Evolutionary conservation across 1,140 invertebrate genomes (phyloP).

Genomic region (Eubasilissa regina): DNA sequence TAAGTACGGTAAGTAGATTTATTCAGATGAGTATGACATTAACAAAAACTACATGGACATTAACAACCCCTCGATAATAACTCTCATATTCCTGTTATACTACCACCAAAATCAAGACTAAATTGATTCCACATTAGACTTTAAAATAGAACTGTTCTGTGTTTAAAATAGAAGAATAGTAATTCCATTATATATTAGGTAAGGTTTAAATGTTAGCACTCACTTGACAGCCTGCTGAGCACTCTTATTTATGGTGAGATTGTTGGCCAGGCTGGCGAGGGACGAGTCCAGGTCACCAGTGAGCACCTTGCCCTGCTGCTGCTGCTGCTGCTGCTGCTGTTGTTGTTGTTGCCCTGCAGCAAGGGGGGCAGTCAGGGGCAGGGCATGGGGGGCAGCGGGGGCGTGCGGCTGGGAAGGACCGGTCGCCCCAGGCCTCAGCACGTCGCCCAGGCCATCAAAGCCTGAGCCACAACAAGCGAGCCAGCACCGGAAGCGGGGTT

Average conservation of each 20-base stretch:
- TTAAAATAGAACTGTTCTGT: too few relatives aligned
- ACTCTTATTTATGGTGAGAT: slow-evolving; percentile 91
- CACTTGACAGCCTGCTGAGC: slow-evolving; percentile 67
- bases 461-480: slow-evolving; percentile 65
- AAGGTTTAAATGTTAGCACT: slow-evolving; percentile 8
- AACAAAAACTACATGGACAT: too few relatives aligned
- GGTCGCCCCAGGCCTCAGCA: slow-evolving; percentile 75
- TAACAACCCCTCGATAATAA: too few relatives aligned
- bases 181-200: too few relatives aligned
- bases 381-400: slow-evolving; percentile 63
- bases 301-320: slow-evolving; percentile 80
- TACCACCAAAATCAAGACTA: too few relatives aligned
- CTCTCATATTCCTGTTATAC: too few relatives aligned
- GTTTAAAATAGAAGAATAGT: too few relatives aligned
- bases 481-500: slow-evolving; percentile 14
- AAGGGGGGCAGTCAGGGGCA: slow-evolving; percentile 63
- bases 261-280: slow-evolving; percentile 90
- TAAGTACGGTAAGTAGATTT: too few relatives aligned
- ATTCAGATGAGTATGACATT: too few relatives aligned
- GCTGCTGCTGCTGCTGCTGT: slow-evolving; percentile 62
- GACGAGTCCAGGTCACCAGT: slow-evolving; percentile 94
- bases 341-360: slow-evolving; percentile 60
- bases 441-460: slow-evolving; percentile 83
- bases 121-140: too few relatives aligned
- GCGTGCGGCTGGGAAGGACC: slow-evolving; percentile 63